Evolutionary conservation across 2,888 invertebrate genomes (phyloP), one percentile per base, ranked within the genome.

Genomic region (Apamea anceps): DNA sequence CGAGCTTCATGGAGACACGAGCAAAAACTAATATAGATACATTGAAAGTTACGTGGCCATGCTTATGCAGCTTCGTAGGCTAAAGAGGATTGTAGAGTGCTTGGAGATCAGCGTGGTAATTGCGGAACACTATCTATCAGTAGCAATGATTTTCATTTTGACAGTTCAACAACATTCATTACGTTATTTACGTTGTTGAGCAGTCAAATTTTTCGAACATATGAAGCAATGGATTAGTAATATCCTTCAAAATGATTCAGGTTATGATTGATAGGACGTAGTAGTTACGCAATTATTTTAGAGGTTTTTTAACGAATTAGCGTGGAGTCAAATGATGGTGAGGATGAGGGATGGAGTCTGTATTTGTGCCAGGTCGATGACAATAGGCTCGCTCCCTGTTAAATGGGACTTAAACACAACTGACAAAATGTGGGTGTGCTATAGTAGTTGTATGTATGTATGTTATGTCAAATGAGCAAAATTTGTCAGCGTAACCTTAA

Each of bases 21-120:
- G 77, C 81, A 84, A 84, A 81, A 84, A 81, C 71, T 51, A 84
- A 80, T 63, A 76, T 45, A 74, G 25, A 15, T 37, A 72, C 54
- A 67, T 75, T 63, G 65, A 45, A n/a, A 80, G 45, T n/a, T 65
- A 51, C 25, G 57, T 57, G 48, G 12, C 51, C n/a, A 60, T 71
- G n/a, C 15, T 60, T 65, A 62, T 51, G 54, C 28, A 42, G 66
- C 15, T 73, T n/a, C 8, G 18, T n/a, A 62, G 8, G 15, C 66
- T 60, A 57, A 66, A 0, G 48, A 42, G 32, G 48, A 37, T 66
- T 48, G 21, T 21, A 28, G 13, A 28, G 51, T 8, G 21, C 13
- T 48, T 28, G 62, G 32, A 63, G 18, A 32, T 63, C 18, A 2
- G 28, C 12, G 7, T 18, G 7, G 21, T 54, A 2, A 21, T 21